A percentile compares a stretch with the other conserved stretches of the same genome.
These are phyloP conservation scores for Saccostrea cuccullata DNA, from an alignment of 1,140 invertebrate species.

Conservation along the genomic window DNA sequence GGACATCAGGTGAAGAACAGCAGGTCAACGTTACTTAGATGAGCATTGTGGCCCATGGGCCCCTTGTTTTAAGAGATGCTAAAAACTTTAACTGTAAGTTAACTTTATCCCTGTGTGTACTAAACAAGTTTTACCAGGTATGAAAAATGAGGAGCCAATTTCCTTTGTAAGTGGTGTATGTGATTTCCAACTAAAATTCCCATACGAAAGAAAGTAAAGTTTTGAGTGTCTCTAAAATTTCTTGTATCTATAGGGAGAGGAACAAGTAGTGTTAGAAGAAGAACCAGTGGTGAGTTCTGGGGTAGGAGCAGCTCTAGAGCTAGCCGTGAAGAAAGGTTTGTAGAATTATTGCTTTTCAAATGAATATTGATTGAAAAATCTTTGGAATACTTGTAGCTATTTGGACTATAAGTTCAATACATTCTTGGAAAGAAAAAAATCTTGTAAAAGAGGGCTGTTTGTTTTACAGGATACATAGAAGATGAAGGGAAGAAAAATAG, in stretches of 20 bases:
- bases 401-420: neutral
- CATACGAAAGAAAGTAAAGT: neutral
- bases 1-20: too few relatives aligned
- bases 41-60: too few relatives aligned
- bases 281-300: conserved; percentile 96
- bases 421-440: neutral
- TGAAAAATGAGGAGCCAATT: too few relatives aligned
- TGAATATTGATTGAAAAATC: neutral
- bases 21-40: too few relatives aligned
- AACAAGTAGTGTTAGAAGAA: conserved; percentile 89
- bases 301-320: conserved; percentile 92
- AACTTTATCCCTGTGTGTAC: neutral
- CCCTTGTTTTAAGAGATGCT: too few relatives aligned
- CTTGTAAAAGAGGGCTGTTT: neutral
- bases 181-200: too few relatives aligned
- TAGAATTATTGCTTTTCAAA: neutral
- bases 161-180: too few relatives aligned
- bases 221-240: neutral
- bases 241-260: conserved; percentile 68
- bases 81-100: too few relatives aligned
- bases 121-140: too few relatives aligned
- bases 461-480: conserved; percentile 87
- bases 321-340: conserved; percentile 94
- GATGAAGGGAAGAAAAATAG: conserved; percentile 84
- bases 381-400: neutral